phyloP scores from a whole-genome alignment of 2,797 vertebrate genomes.

The Tarsius wallacei region DNA sequence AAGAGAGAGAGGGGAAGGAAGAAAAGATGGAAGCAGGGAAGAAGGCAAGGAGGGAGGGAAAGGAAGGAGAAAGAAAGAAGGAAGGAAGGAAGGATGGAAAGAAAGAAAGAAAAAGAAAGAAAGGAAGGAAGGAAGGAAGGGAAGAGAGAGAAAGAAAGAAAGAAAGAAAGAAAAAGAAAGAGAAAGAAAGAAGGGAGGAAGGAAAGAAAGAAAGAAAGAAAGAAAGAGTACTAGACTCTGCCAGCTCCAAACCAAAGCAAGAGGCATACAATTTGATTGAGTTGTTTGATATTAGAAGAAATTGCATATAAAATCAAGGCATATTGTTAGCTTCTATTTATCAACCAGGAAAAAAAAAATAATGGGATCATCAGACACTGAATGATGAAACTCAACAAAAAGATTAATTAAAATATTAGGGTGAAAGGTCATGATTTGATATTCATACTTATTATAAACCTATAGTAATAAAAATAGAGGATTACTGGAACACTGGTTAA shows the following conservation, averaged over 20 bases:
- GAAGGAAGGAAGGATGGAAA: no score
- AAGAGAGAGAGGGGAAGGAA: not conserved
- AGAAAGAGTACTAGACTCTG: not conserved
- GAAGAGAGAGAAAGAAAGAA: no score
- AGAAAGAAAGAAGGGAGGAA: not conserved
- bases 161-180: no score
- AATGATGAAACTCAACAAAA: not conserved
- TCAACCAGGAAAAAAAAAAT: not conserved
- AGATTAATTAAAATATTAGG: not conserved
- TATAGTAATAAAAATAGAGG: not conserved
- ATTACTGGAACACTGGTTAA: not conserved
- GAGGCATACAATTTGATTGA: not conserved
- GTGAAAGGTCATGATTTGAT: not conserved
- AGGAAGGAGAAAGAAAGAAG: no score
- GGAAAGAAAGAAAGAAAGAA: no score
- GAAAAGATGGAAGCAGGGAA: fast-evolving
- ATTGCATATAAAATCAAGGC: not conserved
- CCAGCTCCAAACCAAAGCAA: not conserved
- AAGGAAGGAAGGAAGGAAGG: fast-evolving
- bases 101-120: no score
- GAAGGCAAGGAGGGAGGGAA: fast-evolving
- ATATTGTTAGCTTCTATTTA: not conserved
- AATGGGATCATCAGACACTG: not conserved
- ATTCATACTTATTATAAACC: not conserved
- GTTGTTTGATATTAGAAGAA: not conserved